Conservation (phyloP, 2,113 vertebrate species). For the Cepphus grylle region DNA sequence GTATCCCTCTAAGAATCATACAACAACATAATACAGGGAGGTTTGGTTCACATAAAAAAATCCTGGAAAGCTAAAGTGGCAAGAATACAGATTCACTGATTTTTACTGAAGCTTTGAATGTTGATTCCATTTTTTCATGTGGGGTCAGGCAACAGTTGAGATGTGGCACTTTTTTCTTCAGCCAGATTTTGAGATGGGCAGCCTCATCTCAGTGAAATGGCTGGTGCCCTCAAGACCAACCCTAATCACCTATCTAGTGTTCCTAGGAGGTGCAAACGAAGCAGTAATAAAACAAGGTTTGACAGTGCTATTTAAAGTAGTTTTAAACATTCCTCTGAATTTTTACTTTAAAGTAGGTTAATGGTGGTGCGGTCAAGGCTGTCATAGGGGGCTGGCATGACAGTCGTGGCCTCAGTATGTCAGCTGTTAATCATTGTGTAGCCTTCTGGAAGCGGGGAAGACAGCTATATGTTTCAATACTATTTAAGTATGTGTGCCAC, state of each 20-base stretch:
- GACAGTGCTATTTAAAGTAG: background rate
- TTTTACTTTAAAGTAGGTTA: background rate
- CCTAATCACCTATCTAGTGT: background rate
- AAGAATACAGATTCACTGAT: no score
- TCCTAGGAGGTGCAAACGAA: background rate
- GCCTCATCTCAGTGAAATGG: no score
- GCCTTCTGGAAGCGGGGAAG: background rate
- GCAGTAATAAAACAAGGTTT: background rate
- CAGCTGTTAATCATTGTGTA: background rate
- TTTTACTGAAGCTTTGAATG: no score
- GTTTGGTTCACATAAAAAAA: no score
- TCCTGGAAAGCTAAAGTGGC: no score
- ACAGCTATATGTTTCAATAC: background rate
- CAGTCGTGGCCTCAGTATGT: background rate
- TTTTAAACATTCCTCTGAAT: background rate
- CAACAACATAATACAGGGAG: no score
- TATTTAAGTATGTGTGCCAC: background rate
- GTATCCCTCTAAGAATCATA: no score
- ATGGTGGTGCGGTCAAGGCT: background rate
- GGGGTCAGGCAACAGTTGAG: no score
- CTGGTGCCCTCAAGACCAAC: no score
- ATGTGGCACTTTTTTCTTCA: no score
- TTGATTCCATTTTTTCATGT: no score
- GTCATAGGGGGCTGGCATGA: fast-evolving
- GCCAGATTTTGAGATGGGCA: no score